Evolutionary conservation across 64 coral and sea anemone genomes (phyloP).

Genomic region (Actinia equina): DNA sequence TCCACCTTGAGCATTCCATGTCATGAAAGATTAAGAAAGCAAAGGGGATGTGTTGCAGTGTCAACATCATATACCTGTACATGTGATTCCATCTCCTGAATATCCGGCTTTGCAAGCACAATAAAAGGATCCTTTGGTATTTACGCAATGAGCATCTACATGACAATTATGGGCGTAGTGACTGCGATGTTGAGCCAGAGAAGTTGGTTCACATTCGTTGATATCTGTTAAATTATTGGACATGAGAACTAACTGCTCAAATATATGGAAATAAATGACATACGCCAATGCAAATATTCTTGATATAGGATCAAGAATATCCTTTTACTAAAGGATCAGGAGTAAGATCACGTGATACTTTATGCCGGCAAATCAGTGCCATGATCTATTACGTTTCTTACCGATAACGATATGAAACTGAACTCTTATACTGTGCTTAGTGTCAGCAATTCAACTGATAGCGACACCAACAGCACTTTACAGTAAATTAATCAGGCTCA

Average conservation of each 20-base stretch:
- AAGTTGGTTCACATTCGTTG: slow-evolving; percentile 44
- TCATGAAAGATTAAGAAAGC: no score
- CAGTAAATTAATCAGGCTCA: no score
- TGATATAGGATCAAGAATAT: slow-evolving; percentile 15
- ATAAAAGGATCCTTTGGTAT: slow-evolving; percentile 80
- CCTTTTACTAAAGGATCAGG: slow-evolving; percentile 11
- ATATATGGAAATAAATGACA: not conserved
- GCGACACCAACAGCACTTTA: no score
- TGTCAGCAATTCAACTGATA: no score
- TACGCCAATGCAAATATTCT: not conserved
- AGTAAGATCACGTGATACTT: not conserved
- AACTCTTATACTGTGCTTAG: no score
- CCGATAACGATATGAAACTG: no score
- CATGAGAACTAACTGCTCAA: not conserved
- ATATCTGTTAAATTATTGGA: slow-evolving; percentile 28
- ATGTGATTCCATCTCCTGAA: slow-evolving; percentile 67
- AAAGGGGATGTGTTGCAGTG: not conserved
- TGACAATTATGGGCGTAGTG: slow-evolving; percentile 61
- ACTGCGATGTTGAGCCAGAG: slow-evolving; percentile 7
- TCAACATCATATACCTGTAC: slow-evolving; percentile 35
- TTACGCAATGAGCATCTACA: slow-evolving; percentile 56
- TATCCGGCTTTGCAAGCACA: slow-evolving; percentile 70
- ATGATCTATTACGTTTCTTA: not conserved
- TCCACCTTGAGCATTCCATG: no score
- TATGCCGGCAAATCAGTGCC: not conserved